Evolutionary conservation across 2,113 vertebrate species (phyloP).

Genomic region (Lampris megalopsis): DNA sequence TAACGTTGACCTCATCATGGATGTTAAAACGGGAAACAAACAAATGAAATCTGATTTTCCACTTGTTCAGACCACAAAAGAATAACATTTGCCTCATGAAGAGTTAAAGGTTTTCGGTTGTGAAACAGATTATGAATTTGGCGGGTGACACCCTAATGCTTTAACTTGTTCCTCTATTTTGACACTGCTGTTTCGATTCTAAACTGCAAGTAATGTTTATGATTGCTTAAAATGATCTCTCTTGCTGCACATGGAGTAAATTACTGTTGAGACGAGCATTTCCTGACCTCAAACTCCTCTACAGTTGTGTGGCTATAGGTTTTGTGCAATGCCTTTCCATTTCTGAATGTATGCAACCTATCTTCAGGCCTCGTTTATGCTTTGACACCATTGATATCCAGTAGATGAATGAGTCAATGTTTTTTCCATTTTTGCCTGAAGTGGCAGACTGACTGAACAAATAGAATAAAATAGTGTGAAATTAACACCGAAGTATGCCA

Average conservation of each 20-base stretch:
- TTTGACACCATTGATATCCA: constrained; percentile 8
- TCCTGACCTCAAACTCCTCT: not conserved
- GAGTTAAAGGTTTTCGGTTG: too few species aligned
- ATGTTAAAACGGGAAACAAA: too few species aligned
- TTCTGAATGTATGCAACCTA: constrained; percentile 19
- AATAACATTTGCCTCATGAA: not conserved
- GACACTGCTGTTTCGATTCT: not conserved
- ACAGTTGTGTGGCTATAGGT: too few species aligned
- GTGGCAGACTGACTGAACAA: too few species aligned
- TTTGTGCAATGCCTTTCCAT: not conserved
- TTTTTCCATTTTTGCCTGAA: not conserved
- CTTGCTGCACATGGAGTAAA: not conserved
- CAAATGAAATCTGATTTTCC: too few species aligned
- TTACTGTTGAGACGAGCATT: not conserved
- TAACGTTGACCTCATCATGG: too few species aligned
- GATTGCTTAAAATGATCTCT: constrained; percentile 7
- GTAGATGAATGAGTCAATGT: constrained; percentile 4
- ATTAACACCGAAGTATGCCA: too few species aligned
- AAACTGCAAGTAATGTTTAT: constrained; percentile 17
- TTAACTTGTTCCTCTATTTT: constrained; percentile 6
- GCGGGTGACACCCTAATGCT: constrained; percentile 28
- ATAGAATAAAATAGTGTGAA: too few species aligned
- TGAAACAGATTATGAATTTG: constrained; percentile 32
- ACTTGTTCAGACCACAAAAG: too few species aligned
- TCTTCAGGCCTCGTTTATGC: constrained; percentile 10